Evolutionary conservation across 2,888 invertebrate genomes (phyloP), one percentile per base, ranked within the genome.

Genomic region (Tuta absoluta): DNA sequence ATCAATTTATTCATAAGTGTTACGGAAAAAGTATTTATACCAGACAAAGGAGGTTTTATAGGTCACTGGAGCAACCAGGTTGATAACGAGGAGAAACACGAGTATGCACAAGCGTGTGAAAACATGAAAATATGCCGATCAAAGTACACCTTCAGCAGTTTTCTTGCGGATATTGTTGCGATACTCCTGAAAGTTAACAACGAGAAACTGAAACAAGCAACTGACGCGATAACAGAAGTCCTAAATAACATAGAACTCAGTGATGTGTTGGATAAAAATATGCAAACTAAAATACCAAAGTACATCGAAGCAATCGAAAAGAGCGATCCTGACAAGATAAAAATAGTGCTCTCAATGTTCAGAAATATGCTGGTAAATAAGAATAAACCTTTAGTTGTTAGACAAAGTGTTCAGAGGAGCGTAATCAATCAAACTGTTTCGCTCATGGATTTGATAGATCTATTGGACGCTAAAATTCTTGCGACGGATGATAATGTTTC

Each of bases 101-200:
- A 84, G 69, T 67, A 74, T 4, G 59, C 66, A 1, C 75, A 78
- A 5, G 77, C 79, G 0, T 86, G 85, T 58, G 67, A 67, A 2
- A 76, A 78, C 67, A 76, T 82, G 41, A 68, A 72, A 0, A 74
- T 84, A 3, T 87, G 87, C 62, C 68, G 78, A n/a, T 69, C 65
- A 0, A 63, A 63, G 0, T 60, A 68, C 0, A 77, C 73, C 0
- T 82, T 79, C 11, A 74, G 72, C 0, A 66, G 72, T 0, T 81
- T 81, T 23, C 0, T 79, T 4, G 63, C 66, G 1, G 72, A 80
- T 1, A 12, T 79, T 0, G 8, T 84, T 1, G 65, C 14, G 0
- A 72, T 69, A 21, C 21, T 81, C 0, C 10, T 82, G 0, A 67
- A 63, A n/a, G 63, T 67, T 0, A 68, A 77, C 10, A 69, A 81